Evolutionary conservation across 2,888 invertebrate genomes (phyloP).

Genomic region (Phaonia tiefii): DNA sequence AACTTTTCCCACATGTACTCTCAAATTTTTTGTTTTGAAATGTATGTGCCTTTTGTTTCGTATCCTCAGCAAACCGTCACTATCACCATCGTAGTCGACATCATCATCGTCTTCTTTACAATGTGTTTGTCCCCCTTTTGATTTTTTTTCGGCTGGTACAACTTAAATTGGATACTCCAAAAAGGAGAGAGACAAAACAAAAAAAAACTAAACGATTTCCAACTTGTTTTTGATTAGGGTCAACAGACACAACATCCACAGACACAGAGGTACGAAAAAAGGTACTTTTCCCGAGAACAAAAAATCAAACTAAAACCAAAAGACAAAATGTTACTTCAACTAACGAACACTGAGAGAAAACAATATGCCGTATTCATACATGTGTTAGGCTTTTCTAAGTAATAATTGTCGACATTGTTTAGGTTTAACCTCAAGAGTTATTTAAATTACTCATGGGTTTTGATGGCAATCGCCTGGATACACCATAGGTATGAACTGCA

Average conservation of each 20-base stretch:
- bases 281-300: conserved; percentile 38
- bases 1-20: not conserved
- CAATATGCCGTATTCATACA: not conserved
- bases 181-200: conserved; percentile 10
- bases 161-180: conserved; percentile 56
- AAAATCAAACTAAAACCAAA: conserved; percentile 27
- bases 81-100: conserved; percentile 2
- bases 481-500: no score
- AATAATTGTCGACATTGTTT: not conserved
- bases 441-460: no score
- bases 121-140: conserved; percentile 43
- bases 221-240: conserved; percentile 68
- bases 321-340: conserved; percentile 47
- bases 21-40: not conserved
- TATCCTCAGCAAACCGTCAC: not conserved
- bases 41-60: not conserved
- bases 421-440: no score
- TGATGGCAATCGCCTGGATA: no score
- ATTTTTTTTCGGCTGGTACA: conserved; percentile 39
- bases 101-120: conserved; percentile 48
- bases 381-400: not conserved
- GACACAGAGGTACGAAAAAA: conserved; percentile 43
- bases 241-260: conserved; percentile 56
- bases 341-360: conserved; percentile 40
- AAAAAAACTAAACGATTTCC: conserved; percentile 65